Evolutionary conservation across 1,140 invertebrate species (phyloP).

Genomic region (Notospermus geniculatus): DNA sequence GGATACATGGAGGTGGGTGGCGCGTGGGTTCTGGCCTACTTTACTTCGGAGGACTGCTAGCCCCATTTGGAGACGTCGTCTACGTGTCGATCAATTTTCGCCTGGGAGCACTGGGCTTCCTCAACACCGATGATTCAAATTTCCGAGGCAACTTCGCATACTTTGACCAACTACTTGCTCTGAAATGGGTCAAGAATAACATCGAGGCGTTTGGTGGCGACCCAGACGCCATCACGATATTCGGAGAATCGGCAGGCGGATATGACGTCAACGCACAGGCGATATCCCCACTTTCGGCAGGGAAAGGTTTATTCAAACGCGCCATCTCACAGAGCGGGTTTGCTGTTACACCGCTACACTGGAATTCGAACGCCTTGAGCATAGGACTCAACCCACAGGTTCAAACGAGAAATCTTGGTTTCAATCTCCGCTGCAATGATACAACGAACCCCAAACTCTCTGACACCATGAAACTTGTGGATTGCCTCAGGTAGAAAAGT

Average conservation of each 20-base stretch:
- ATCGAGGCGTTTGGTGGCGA: conserved; percentile 28
- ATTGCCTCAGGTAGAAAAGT: too few relatives aligned
- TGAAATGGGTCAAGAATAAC: conserved; percentile 56
- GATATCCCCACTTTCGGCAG: conserved; percentile 23
- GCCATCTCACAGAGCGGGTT: conserved; percentile 15
- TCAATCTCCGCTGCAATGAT: too few relatives aligned
- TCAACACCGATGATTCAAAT: conserved; percentile 61
- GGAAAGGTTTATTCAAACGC: conserved; percentile 19
- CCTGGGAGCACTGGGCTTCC: conserved; percentile 55
- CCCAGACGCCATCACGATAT: conserved; percentile 24
- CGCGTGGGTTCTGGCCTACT: conserved; percentile 20
- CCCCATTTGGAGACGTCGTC: conserved; percentile 52
- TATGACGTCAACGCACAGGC: conserved; percentile 13
- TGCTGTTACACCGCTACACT: too few relatives aligned
- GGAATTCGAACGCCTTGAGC: too few relatives aligned
- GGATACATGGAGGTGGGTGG: conserved; percentile 35
- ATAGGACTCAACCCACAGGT: too few relatives aligned
- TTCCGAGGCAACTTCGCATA: conserved; percentile 26
- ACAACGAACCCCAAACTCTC: too few relatives aligned
- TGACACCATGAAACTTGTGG: too few relatives aligned
- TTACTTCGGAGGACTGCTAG: conserved; percentile 36
- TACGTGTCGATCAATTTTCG: conserved; percentile 60
- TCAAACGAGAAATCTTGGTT: too few relatives aligned
- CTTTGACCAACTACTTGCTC: conserved; percentile 12
- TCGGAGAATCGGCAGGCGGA: conserved; percentile 24